Percentiles rank a stretch among this genome's conserved stretches.
Evolutionary conservation across 2,888 invertebrate genomes (phyloP).

Genomic region (Nasonia oneida): DNA sequence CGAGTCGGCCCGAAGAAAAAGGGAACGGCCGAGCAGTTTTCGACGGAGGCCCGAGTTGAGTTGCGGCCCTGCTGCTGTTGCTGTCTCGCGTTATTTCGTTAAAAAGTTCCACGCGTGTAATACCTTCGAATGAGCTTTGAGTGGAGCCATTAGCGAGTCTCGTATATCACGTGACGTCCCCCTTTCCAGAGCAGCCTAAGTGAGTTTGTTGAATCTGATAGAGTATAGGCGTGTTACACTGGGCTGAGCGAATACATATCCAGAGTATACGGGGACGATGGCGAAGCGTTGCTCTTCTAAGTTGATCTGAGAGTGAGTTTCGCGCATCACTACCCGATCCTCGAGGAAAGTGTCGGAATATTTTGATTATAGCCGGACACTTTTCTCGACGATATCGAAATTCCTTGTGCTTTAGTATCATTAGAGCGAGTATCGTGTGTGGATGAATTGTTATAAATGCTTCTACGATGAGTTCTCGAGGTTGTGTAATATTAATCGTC

Average conservation of each 20-base stretch:
- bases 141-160: slow-evolving; percentile 31
- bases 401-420: slow-evolving; percentile 10
- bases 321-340: background rate
- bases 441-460: background rate
- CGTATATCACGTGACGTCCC: background rate
- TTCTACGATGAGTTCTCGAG: background rate
- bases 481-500: background rate
- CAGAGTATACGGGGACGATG: background rate
- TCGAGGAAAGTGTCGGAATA: background rate
- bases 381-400: slow-evolving; percentile 10
- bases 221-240: background rate
- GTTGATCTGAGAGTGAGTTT: background rate
- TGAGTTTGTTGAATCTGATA: slow-evolving; percentile 27
- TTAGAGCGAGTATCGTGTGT: background rate
- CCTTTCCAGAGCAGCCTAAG: slow-evolving; percentile 31
- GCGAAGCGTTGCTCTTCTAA: background rate
- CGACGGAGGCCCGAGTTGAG: background rate
- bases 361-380: background rate
- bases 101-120: slow-evolving; percentile 53
- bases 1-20: background rate
- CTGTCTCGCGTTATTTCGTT: slow-evolving; percentile 56
- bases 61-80: background rate
- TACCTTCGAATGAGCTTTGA: slow-evolving; percentile 29
- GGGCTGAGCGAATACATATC: background rate
- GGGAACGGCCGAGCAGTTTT: background rate